Conservation (phyloP, 1,140 invertebrate species). For the Pogonognathellus flavescens region DNA sequence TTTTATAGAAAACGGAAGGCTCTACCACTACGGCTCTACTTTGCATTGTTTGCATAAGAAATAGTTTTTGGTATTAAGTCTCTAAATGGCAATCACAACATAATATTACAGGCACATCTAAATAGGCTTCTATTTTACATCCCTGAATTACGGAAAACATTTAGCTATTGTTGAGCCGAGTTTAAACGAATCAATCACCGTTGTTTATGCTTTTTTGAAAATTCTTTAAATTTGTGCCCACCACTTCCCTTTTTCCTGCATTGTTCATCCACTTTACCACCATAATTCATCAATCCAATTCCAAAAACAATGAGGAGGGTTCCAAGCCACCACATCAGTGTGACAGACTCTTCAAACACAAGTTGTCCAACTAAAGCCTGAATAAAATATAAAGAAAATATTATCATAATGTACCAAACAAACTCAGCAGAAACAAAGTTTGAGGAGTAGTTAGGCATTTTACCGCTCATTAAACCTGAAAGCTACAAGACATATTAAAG, state of each 20-base stretch:
- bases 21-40: too few species aligned
- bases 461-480: neutral
- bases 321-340: slow-evolving; percentile 70
- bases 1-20: too few species aligned
- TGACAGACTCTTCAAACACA: slow-evolving; percentile 70
- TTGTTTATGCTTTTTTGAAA: slow-evolving; percentile 11
- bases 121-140: too few species aligned
- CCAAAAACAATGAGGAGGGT: slow-evolving; percentile 70
- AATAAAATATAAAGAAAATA: slow-evolving; percentile 55
- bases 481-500: neutral
- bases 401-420: too few species aligned
- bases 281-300: slow-evolving; percentile 69
- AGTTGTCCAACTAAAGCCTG: slow-evolving; percentile 70
- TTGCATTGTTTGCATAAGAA: too few species aligned
- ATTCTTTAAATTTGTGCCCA: neutral
- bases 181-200: neutral
- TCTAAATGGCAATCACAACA: too few species aligned
- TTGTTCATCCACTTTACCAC: slow-evolving; percentile 15
- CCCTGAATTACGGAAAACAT: too few species aligned
- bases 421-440: too few species aligned
- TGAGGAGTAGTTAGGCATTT: too few species aligned
- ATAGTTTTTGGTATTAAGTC: too few species aligned
- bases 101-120: too few species aligned
- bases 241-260: neutral
- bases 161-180: too few species aligned